Conservation (phyloP, 2,888 invertebrate species). For the Erynnis tages region DNA sequence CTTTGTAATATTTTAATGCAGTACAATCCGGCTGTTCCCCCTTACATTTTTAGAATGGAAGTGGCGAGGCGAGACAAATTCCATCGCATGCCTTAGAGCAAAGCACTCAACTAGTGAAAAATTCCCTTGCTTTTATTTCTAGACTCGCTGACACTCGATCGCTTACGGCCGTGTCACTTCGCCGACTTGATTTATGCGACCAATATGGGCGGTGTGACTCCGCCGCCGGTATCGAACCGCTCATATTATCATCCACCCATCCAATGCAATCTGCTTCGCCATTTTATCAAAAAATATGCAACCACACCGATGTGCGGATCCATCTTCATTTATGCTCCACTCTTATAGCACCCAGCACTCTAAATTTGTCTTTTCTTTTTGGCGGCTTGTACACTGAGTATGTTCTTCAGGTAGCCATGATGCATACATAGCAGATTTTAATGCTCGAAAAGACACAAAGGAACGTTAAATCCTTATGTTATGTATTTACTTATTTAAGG, state of each 20-base stretch:
- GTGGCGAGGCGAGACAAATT: constrained; percentile 61
- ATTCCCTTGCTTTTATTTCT: constrained; percentile 75
- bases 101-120: constrained; percentile 76
- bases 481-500: too few relatives aligned
- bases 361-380: not conserved
- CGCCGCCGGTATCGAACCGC: constrained; percentile 65
- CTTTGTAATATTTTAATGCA: not conserved
- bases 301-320: constrained; percentile 15
- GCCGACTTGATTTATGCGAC: constrained; percentile 78
- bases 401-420: too few relatives aligned
- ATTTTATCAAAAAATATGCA: constrained; percentile 23
- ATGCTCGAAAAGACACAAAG: too few relatives aligned
- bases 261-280: constrained; percentile 25
- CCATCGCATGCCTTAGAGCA: constrained; percentile 68
- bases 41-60: constrained; percentile 32
- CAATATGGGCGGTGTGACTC: constrained; percentile 78
- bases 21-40: too few relatives aligned
- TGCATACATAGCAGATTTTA: too few relatives aligned
- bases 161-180: constrained; percentile 74
- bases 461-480: too few relatives aligned
- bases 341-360: constrained; percentile 2
- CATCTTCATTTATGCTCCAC: constrained; percentile 22
- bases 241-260: constrained; percentile 54
- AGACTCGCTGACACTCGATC: constrained; percentile 76
- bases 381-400: not conserved